A percentile compares a stretch with the other conserved stretches of the same genome.
Conservation (phyloP, 23 tunicate genomes). For the Halocynthia aurantium region DNA sequence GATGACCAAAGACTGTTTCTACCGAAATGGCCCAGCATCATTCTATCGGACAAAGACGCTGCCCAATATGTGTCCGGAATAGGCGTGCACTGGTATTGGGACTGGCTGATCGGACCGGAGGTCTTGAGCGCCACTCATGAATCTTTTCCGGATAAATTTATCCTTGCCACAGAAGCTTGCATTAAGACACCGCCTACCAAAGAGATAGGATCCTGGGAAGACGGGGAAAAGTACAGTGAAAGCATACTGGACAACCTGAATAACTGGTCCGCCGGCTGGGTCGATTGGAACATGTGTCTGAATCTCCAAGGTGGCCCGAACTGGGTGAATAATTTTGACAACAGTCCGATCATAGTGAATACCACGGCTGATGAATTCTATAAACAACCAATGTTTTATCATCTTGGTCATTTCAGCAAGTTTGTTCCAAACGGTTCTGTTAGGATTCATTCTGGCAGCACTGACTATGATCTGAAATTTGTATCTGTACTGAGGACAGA, state of each 20-base stretch:
- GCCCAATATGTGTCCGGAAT: slow-evolving; percentile 81
- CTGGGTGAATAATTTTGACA: slow-evolving; percentile 95
- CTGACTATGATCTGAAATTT: slow-evolving; percentile 28
- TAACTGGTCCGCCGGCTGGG: slow-evolving; percentile 89
- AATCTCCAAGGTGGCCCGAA: slow-evolving; percentile 92
- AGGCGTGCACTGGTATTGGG: slow-evolving; percentile 98
- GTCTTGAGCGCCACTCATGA: slow-evolving; percentile 63
- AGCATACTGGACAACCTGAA: slow-evolving; percentile 81
- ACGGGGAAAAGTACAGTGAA: slow-evolving; percentile 79
- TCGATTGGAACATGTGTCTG: slow-evolving; percentile 97
- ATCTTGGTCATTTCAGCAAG: slow-evolving; percentile 92
- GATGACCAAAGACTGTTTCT: slow-evolving; percentile 93
- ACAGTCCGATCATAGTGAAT: slow-evolving; percentile 87
- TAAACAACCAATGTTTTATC: slow-evolving; percentile 95
- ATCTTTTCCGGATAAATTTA: slow-evolving; percentile 61
- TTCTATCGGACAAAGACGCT: slow-evolving; percentile 57
- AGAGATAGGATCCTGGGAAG: slow-evolving; percentile 68
- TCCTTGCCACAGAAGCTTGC: slow-evolving; percentile 98
- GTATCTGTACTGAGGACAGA: slow-evolving; percentile 42
- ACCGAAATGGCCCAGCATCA: slow-evolving; percentile 51
- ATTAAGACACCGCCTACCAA: slow-evolving; percentile 46
- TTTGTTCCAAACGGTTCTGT: slow-evolving; percentile 67
- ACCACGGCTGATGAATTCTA: slow-evolving; percentile 89
- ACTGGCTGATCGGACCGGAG: slow-evolving; percentile 56
- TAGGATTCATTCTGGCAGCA: slow-evolving; percentile 29